phyloP scores from a whole-genome alignment of 2,888 invertebrate genomes.

The Odontomyia ornata region DNA sequence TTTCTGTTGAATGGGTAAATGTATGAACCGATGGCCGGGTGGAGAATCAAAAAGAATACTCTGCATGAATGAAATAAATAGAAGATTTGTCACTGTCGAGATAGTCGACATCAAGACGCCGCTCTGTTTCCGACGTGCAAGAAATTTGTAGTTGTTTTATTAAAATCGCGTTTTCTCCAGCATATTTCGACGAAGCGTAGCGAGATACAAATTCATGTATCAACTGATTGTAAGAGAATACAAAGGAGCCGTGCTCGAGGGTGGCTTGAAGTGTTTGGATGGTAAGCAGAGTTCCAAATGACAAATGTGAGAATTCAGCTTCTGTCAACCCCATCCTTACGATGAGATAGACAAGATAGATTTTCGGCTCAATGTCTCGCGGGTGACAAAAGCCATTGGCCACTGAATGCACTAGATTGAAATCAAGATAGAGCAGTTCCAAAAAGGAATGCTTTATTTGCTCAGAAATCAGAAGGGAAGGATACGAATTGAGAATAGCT shows the following conservation, averaged over 20 bases:
- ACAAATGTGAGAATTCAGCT: constrained; percentile 42
- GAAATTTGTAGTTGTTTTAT: constrained; percentile 49
- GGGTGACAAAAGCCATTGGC: constrained; percentile 20
- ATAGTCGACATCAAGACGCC: constrained; percentile 55
- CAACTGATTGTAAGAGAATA: too few relatives aligned
- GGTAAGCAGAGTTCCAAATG: constrained; percentile 26
- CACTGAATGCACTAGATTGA: neutral
- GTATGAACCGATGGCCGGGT: neutral
- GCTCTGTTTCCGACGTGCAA: constrained; percentile 53
- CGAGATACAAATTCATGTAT: neutral
- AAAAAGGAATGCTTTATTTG: neutral
- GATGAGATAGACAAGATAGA: constrained; percentile 12
- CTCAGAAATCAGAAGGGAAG: too few relatives aligned
- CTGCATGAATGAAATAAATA: constrained; percentile 52
- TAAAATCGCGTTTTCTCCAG: constrained; percentile 44
- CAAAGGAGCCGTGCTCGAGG: neutral
- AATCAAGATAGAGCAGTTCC: neutral
- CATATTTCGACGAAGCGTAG: constrained; percentile 14
- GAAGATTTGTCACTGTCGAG: constrained; percentile 55
- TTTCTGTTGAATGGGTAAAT: constrained; percentile 32
- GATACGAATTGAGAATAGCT: too few relatives aligned
- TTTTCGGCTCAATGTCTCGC: constrained; percentile 22
- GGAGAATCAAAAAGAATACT: constrained; percentile 17
- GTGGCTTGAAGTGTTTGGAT: neutral
- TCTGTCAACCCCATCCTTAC: constrained; percentile 28